Conservation (phyloP, 2,797 vertebrate species). For the Scolopax bukidnonensis region DNA sequence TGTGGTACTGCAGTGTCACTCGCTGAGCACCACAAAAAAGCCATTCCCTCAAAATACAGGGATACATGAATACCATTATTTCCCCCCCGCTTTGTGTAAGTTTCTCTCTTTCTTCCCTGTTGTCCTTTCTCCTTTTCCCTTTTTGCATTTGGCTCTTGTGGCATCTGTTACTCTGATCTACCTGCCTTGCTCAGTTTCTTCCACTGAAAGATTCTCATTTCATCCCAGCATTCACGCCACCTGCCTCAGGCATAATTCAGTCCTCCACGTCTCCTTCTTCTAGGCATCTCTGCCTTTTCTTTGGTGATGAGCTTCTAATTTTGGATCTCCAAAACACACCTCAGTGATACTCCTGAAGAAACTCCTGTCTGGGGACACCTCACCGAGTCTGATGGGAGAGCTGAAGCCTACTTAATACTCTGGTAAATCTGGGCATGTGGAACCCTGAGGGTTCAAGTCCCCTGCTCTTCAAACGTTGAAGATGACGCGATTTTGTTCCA, state of each 20-base stretch:
- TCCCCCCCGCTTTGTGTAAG: neutral
- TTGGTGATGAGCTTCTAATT: neutral
- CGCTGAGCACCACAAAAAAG: neutral
- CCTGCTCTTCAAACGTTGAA: neutral
- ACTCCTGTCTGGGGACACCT: neutral
- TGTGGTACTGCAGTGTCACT: neutral
- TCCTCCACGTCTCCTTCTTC: neutral
- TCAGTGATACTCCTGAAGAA: neutral
- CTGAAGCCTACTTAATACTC: neutral
- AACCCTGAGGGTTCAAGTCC: neutral
- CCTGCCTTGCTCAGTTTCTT: neutral
- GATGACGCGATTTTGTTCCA: neutral
- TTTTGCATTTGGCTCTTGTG: neutral
- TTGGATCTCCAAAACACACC: neutral
- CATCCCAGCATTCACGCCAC: neutral
- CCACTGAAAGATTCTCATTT: neutral
- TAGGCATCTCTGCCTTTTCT: neutral
- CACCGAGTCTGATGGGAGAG: neutral
- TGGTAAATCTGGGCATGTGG: neutral
- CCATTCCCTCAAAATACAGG: neutral
- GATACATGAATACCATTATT: fast-evolving
- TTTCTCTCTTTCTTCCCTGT: neutral
- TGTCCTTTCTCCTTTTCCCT: neutral
- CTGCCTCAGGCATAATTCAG: neutral
- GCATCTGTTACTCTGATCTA: neutral